Evolutionary conservation across 2,797 vertebrate species (phyloP), one percentile per base, ranked within the genome.

Genomic region (Sylvia borin): DNA sequence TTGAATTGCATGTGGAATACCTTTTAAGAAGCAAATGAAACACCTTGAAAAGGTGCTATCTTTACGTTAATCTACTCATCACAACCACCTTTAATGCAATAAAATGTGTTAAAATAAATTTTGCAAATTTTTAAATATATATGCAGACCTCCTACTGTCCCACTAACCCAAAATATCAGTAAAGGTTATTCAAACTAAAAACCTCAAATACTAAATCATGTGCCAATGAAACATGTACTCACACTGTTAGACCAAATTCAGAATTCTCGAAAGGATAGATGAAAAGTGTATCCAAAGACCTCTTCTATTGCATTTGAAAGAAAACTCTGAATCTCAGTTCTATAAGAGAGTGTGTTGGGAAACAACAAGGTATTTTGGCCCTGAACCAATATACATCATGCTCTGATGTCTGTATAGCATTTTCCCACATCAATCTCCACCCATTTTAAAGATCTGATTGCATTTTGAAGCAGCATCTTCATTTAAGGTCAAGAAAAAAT

Each of bases 401-500:
- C 40, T 96, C 20, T 93, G 89, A 96, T 96, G 50, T 90, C 82
- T 76, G 40, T 58, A 61, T 27, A 55, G 42, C 34, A 57, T 90
- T 87, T 96, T 47, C 11, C 27, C 4, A 1, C 92, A 93, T 84
- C 88, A 73, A 57, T 78, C 62, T 62, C 87, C 81, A 81, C 54
- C n/a, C 18, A 55, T 15, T 95, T 95, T 93, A 96, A 97, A 97
- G 85, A 93, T 53, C 18, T 57, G 45, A 88, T 90, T 72, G 87
- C 60, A 93, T 96, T 96, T 96, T 96, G 88, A 92, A 96, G 84
- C 60, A 70, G 13, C 77, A 70, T 77, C 92, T 97, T 97, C 88
- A 96, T 96, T 97, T 98, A 97, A 98, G 97, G 96, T 97, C 93
- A 97, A 97, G 87, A 92, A 97, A 97, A 96, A 95, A 24, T 95